Conservation (phyloP, 2,797 vertebrate genomes). For the Agapornis canus region DNA sequence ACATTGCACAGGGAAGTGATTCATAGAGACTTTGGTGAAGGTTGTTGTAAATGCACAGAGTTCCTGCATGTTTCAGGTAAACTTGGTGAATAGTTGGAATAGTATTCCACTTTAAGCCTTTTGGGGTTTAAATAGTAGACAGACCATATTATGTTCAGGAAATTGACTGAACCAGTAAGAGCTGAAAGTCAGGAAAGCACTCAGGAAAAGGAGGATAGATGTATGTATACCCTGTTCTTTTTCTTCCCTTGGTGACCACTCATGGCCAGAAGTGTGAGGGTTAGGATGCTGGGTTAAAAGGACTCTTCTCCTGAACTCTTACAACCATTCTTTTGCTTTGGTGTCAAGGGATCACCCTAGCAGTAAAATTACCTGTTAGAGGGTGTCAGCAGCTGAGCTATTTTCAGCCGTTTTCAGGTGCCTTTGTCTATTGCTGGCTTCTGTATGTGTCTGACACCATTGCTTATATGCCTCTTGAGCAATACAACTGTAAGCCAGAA, state of each 20-base stretch:
- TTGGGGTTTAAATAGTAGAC: neutral
- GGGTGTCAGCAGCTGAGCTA: neutral
- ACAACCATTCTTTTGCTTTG: neutral
- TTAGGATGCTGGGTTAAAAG: neutral
- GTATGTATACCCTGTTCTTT: neutral
- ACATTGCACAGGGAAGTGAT: neutral
- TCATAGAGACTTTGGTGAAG: neutral
- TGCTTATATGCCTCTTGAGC: rapidly evolving
- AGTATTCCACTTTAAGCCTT: neutral
- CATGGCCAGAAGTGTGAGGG: rapidly evolving
- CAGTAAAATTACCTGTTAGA: neutral
- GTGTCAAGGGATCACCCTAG: neutral
- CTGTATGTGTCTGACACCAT: neutral
- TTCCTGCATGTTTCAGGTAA: neutral
- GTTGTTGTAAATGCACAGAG: neutral
- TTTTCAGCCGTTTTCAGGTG: neutral
- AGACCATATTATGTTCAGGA: neutral
- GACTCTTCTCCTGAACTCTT: neutral
- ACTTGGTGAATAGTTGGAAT: neutral
- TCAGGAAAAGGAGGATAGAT: neutral
- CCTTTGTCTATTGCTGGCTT: neutral
- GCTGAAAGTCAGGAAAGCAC: neutral
- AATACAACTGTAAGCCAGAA: neutral
- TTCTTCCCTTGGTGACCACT: neutral
- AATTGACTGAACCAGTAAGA: neutral